Evolutionary conservation across 2,113 vertebrate species (phyloP).

Genomic region (Fregetta grallaria): DNA sequence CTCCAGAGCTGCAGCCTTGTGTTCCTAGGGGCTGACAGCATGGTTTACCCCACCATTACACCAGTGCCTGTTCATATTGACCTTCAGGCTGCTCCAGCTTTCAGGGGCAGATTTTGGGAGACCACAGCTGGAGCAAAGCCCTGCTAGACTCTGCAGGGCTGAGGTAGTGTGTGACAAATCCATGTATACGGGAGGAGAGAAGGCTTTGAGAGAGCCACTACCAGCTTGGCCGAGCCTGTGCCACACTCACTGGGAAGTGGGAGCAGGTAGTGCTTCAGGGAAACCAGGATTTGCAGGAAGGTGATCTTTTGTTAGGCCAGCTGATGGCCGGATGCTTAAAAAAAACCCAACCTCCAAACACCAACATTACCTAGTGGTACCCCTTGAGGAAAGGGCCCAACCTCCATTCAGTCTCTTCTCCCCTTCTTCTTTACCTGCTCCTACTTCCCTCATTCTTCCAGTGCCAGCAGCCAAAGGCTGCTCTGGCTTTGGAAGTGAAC

Average conservation of each 20-base stretch:
- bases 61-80: not conserved
- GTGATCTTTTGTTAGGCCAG: not conserved
- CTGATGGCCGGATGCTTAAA: not conserved
- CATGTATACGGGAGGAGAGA: fast-evolving
- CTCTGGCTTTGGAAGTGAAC: not conserved
- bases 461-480: not conserved
- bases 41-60: not conserved
- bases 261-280: not conserved
- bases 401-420: not conserved
- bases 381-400: not conserved
- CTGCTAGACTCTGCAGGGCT: not conserved
- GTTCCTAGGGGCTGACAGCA: not conserved
- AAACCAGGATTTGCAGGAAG: not conserved
- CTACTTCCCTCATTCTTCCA: not conserved
- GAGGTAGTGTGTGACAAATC: not conserved
- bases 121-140: not conserved
- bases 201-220: not conserved
- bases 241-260: not conserved
- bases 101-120: not conserved
- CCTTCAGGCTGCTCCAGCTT: not conserved
- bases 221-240: not conserved
- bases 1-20: not conserved
- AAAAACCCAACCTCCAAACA: not conserved
- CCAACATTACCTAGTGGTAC: not conserved
- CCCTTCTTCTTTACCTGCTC: not conserved